Evolutionary conservation across 2,888 invertebrate genomes (phyloP).

Genomic region (Oscheius sp.): DNA sequence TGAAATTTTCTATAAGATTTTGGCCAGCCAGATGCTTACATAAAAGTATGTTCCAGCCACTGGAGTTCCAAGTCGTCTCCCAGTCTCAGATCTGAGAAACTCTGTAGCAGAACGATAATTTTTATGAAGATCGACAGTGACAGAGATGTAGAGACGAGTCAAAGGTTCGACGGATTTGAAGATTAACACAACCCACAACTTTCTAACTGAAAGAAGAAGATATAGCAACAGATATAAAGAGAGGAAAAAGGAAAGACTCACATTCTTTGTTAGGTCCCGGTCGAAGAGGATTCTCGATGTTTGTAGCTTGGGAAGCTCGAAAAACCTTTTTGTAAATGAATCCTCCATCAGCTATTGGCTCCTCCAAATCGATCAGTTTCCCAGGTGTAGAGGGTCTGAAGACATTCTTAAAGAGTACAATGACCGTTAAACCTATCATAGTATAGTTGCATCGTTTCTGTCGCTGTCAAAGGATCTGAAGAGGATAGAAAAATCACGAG

Average conservation of each 20-base stretch:
- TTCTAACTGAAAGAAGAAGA: conserved; percentile 42
- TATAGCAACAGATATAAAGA: background rate
- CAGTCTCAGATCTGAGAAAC: conserved; percentile 56
- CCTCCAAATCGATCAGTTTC: conserved; percentile 55
- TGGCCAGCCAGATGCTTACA: conserved; percentile 29
- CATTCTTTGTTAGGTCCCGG: conserved; percentile 53
- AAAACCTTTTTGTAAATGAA: conserved; percentile 59
- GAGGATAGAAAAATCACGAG: background rate
- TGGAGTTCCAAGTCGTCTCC: conserved; percentile 57
- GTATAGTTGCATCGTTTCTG: conserved; percentile 61
- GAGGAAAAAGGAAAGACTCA: conserved; percentile 16
- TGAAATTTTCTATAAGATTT: conserved; percentile 33
- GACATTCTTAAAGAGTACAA: background rate
- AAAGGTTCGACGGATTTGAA: conserved; percentile 59
- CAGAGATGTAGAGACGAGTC: conserved; percentile 52
- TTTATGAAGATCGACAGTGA: conserved; percentile 53
- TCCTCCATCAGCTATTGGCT: conserved; percentile 62
- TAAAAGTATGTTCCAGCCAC: conserved; percentile 57
- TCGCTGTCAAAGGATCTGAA: conserved; percentile 54
- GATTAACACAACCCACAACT: conserved; percentile 58
- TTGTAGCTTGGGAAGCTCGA: conserved; percentile 51
- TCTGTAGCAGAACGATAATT: conserved; percentile 53
- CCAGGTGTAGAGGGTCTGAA: conserved; percentile 50
- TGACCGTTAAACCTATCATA: conserved; percentile 40
- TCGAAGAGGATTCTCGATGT: conserved; percentile 49